Base-by-base conservation (phyloP, 1,140 invertebrate genomes). In the Himalopsyche phryganea region DNA sequence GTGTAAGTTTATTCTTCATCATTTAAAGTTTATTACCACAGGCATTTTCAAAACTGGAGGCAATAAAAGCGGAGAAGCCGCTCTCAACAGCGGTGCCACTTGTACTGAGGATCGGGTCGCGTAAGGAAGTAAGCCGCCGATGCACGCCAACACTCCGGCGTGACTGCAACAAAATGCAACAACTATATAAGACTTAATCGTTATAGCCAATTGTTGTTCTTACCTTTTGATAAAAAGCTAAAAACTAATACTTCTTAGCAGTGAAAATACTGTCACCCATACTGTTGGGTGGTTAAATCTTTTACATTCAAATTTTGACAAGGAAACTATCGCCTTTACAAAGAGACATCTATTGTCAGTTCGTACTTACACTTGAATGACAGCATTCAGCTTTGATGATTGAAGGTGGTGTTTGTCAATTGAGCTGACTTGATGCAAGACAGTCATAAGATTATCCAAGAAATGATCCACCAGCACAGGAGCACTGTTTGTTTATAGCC, bases 61-160 rank as follows among this genome's bases (percentile, higher is more conserved):
- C 14, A 50, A 13, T 7, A 55, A 47, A 9, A 60, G 18, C 10
- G 51, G 50, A 18, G 52, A 23, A 1, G 45, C 38, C 20, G 40
- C 36, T 28, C 44, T 61, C 52, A 56, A 40, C 9, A 51, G 48
- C 5, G 23, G 17, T 7, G 10, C 38, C 5, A 47, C 28, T 13
- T 55, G 50, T 7, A 61, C 6, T 10, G 45, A 56, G 40, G 38
- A 33, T 33, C 44, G 36, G 5, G 51, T 42, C 6, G 44, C 50
- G 35, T 55, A 50, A 13, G 41, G 50, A 19, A 55, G 19, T 15
- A 55, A 28, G 17, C 57, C 57, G 9, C 61, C 61, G 18, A 63
- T 44, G 38, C 61, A 63, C 4, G 61, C 61, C 49, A 63, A 51
- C 4, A 54, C 44, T 35, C 54, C 57, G 1, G 61, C 57, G 18